A percentile compares a stretch with the other conserved stretches of the same genome.
These are phyloP conservation scores for Lypha dubia DNA, from an alignment of 2,888 invertebrate species.

Conservation along the genomic window DNA sequence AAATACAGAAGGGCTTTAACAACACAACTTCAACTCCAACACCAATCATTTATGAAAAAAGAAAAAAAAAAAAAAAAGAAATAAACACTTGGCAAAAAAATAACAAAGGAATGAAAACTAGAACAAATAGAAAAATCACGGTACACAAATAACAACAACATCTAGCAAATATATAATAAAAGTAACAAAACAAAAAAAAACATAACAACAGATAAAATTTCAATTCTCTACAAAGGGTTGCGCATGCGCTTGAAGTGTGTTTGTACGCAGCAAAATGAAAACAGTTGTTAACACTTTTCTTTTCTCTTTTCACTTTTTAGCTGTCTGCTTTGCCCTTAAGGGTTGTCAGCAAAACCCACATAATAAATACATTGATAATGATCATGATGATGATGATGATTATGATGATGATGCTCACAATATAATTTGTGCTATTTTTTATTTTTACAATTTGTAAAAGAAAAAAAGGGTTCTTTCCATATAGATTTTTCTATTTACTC, in stretches of 20 bases:
- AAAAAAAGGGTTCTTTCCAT: constrained; percentile 18
- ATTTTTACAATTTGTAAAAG: constrained; percentile 65
- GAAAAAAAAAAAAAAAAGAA: too few relatives aligned
- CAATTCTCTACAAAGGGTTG: constrained; percentile 19
- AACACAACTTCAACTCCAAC: not conserved
- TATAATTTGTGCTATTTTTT: too few relatives aligned
- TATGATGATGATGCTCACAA: too few relatives aligned
- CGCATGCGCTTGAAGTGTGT: constrained; percentile 39
- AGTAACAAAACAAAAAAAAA: too few relatives aligned
- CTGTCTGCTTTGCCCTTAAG: constrained; percentile 15
- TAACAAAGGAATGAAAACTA: too few relatives aligned
- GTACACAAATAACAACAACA: constrained; percentile 43
- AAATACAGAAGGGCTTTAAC: too few relatives aligned
- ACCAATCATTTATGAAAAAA: not conserved
- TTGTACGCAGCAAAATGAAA: constrained; percentile 2
- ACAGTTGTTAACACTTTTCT: constrained; percentile 44
- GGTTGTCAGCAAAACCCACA: constrained; percentile 63
- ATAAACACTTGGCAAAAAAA: too few relatives aligned
- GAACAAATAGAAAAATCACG: not conserved
- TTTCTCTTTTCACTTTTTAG: constrained; percentile 1
- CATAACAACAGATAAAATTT: not conserved
- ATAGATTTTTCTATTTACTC: not conserved
- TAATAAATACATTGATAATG: constrained; percentile 44
- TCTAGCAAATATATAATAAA: constrained; percentile 46
- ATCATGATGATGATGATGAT: constrained; percentile 36